Evolutionary conservation across 1,140 invertebrate species (phyloP), one percentile per base, ranked within the genome.

Genomic region (Microplitis mediator): DNA sequence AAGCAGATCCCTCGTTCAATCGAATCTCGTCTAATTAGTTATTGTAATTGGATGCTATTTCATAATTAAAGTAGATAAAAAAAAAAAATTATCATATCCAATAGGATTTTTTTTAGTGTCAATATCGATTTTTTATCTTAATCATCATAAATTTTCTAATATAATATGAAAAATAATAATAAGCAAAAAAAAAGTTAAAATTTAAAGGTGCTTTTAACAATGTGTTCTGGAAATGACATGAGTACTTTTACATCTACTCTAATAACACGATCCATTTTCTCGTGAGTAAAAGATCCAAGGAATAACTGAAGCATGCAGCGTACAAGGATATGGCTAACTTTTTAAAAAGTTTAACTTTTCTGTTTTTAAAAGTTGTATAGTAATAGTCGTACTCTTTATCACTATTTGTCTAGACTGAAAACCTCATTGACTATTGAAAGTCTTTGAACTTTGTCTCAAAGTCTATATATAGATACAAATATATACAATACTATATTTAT

Each of bases 201-300:
- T 61, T 61, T 32, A 39, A 6, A 61, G 4, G 60, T 32, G 60
- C 60, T 61, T 61, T 61, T 61, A 61, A 61, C 60, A 23, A 32
- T 61, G 2, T 61, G 60, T 61, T 61, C 60, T 31, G 60, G 31
- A 61, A 31, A 31, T 14, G 60, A 61, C 60, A 31, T 16, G 34
- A 61, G 60, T 31, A 31, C 60, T 61, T 61, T 31, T 61, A 9
- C 1, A 16, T 16, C 60, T 61, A 1, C 14, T 61, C 60, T 61
- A 23, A 63, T 63, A 34, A 63, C 34, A 63, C 60, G 61, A n/a
- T 4, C 9, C 34, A 36, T 36, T 63, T 63, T 36, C 34, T 14
- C 13, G 6, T 35, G 32, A 14, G n/a, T 34, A 35, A 63, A 36
- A 36, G 11, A 63, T 63, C 14, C 4, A 35, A 14, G 34, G 11